Percentiles rank a stretch among this genome's conserved stretches.
Evolutionary conservation across 2,113 vertebrate species (phyloP).

Genomic region (Loxodonta africana): DNA sequence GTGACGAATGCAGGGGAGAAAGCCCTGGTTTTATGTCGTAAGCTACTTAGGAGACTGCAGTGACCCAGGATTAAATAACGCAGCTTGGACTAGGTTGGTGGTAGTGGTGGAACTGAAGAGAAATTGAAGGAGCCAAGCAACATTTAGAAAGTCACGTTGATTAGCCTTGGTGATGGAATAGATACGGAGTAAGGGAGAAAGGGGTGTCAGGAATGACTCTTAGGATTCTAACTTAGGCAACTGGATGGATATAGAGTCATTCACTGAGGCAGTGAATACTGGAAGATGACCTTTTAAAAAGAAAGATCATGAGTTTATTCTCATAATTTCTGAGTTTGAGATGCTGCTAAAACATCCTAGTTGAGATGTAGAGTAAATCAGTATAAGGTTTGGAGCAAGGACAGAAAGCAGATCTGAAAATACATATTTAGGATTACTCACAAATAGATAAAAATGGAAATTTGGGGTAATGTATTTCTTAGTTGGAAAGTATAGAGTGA

Average conservation of each 20-base stretch:
- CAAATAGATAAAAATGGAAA: background rate
- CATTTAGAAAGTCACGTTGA: background rate
- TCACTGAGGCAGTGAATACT: background rate
- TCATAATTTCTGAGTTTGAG: background rate
- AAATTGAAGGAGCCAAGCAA: background rate
- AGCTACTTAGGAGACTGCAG: background rate
- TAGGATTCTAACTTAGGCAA: background rate
- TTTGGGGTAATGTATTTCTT: background rate
- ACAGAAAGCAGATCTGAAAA: background rate
- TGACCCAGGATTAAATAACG: background rate
- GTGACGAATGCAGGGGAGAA: background rate
- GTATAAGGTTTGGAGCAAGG: background rate
- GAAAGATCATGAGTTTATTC: background rate
- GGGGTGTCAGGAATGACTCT: background rate
- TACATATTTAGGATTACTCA: background rate
- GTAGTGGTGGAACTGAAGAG: background rate
- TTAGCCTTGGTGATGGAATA: background rate
- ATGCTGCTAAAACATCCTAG: background rate
- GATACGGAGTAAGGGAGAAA: background rate
- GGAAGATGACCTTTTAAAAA: background rate
- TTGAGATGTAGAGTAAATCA: background rate
- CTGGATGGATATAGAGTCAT: background rate
- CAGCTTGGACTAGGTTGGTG: background rate
- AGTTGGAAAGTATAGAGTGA: background rate
- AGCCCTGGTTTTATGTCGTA: background rate